Base-by-base conservation (phyloP, 2,797 vertebrate genomes). In the Paguma larvata region DNA sequence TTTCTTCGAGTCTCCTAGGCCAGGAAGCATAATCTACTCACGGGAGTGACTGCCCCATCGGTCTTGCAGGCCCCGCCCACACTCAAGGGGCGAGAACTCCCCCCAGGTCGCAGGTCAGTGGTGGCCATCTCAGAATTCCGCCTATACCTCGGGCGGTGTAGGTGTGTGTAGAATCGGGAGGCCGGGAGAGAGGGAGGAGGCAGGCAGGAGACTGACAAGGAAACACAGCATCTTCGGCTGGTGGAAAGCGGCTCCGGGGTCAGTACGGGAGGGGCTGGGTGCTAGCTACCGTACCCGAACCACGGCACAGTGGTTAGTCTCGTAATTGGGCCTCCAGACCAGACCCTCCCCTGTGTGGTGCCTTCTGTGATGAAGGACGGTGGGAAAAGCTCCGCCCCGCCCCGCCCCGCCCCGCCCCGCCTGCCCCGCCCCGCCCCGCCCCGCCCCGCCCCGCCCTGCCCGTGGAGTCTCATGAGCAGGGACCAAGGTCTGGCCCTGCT, bases 81-180 rank as follows among this genome's bases (percentile, higher is more conserved):
- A 46, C 38, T 16, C 48, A 2, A 51, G 16, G 16, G 38, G 51
- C 41, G 25, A 67, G 67, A 70, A 21, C 8, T n/a, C 10, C 6
- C 6, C 34, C 68, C 44, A 56, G 23, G 53, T 27, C 11, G 7
- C 5, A 32, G 34, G 41, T 77, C 78, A 21, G 14, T 12, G 0
- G 19, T 46, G 10, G 32, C 30, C 19, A 6, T 77, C 67, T 48
- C 15, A 53, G 48, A 92, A 63, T 48, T 56, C 89, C 30, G 7
- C 32, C 70, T n/a, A 2, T n/a, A 2, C n/a, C 41, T 10, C 23
- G 0, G 2, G 51, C 8, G 56, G n/a, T 44, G 0, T 48, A 18
- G 7, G 7, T 10, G 14, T 18, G 21, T 32, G 12, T 11, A 25
- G 14, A 78, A 16, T 1, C 21, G n/a, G 14, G 21, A 41, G 5